Base-by-base conservation (phyloP, 2,113 vertebrate genomes). In the Mola mola region DNA sequence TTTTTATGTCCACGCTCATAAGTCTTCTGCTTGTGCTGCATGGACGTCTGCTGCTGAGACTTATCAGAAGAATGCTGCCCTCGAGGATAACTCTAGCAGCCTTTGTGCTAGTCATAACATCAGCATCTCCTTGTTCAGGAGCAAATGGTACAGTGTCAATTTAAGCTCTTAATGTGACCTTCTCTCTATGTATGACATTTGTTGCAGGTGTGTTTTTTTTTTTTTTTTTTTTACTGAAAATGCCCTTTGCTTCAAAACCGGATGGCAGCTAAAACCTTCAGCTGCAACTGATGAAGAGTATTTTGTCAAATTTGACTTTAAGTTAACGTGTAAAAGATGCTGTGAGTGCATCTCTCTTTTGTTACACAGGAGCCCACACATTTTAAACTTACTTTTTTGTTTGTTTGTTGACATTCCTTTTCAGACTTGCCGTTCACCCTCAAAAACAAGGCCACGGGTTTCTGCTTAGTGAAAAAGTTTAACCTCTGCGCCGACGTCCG, bases 401-500 rank as follows among this genome's bases (percentile, higher is more conserved):
- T 12, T 8, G n/a, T n/a, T 8, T 20, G 3, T 21, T 42, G 21
- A 1, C 17, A 13, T 55, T 17, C 31, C 16, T 41, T 15, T 64
- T 19, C 65, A 90, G 89, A 85, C 58, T 55, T 55, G 1, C 47
- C 57, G 0, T 90, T 90, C 40, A 3, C 26, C 6, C 78, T 90
- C 21, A 44, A 0, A 0, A 88, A 87, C 71, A 83, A 70, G 20
- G 84, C 64, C 49, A 77, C 65, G 25, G 75, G 81, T 16, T 38
- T 58, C 1, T 89, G 86, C 26, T 38, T 88, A 51, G 0, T 75
- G 34, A 80, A 53, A 66, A 86, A 5, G 49, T 11, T 0, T 0
- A 52, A 0, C 0, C 78, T 82, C 16, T 89, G 85, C 48, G 9
- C 46, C 4, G 75, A 82, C 0, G 0, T 96, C 72, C 94, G 93